Evolutionary conservation across 2,888 invertebrate species (phyloP).

Genomic region (Erpobdella octoculata): DNA sequence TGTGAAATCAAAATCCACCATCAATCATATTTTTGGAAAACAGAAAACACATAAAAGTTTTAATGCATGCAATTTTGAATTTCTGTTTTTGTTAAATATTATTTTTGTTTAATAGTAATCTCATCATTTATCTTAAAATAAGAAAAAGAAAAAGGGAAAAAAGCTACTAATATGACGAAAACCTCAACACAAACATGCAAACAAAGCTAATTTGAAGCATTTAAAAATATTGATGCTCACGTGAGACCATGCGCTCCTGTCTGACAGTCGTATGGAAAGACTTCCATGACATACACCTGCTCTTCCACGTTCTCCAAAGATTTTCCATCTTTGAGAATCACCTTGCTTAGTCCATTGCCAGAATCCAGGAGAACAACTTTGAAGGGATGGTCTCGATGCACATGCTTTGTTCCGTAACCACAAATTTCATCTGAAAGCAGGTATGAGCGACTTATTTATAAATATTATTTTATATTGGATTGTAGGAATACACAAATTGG

Average conservation of each 20-base stretch:
- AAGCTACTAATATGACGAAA: too few relatives aligned
- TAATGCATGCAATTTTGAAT: too few relatives aligned
- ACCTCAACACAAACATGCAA: too few relatives aligned
- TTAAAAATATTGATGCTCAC: background rate
- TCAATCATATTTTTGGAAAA: too few relatives aligned
- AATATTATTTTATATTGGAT: background rate
- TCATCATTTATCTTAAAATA: too few relatives aligned
- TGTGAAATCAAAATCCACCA: too few relatives aligned
- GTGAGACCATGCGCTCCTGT: background rate
- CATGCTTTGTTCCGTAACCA: slow-evolving; percentile 6
- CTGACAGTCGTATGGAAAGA: background rate
- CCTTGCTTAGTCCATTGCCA: background rate
- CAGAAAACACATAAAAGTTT: too few relatives aligned
- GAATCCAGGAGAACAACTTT: background rate
- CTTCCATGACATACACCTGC: background rate
- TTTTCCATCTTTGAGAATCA: background rate
- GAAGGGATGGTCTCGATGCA: background rate
- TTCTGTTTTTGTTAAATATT: too few relatives aligned
- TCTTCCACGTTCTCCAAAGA: background rate
- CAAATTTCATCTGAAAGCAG: background rate
- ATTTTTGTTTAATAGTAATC: too few relatives aligned
- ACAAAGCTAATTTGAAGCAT: too few relatives aligned
- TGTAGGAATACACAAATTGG: background rate
- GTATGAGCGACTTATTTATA: background rate
- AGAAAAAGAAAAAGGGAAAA: too few relatives aligned